Conservation (phyloP, 1,140 invertebrate species). For the Sycophaga agraensis region DNA sequence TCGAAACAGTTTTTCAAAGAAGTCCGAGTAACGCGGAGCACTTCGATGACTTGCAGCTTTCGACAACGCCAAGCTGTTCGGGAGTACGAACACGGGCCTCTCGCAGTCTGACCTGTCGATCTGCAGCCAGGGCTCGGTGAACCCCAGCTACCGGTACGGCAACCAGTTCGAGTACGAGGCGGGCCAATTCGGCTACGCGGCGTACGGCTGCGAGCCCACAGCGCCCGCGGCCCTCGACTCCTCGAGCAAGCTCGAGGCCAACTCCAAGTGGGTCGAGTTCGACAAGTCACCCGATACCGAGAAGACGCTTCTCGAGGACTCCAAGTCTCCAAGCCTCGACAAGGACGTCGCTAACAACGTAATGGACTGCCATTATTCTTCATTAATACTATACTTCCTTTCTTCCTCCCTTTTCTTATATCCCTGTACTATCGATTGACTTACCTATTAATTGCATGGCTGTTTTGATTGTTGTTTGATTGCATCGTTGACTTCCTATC, state of each 20-base stretch:
- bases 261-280: constrained; percentile 53
- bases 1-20: too few species aligned
- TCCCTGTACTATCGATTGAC: not conserved
- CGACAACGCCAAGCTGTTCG: constrained; percentile 49
- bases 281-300: constrained; percentile 54
- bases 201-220: constrained; percentile 44
- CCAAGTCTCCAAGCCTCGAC: constrained; percentile 45
- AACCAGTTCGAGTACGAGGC: constrained; percentile 76
- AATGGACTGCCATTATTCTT: constrained; percentile 28
- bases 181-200: constrained; percentile 68
- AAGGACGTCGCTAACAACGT: constrained; percentile 50
- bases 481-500: too few species aligned
- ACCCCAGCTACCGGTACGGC: constrained; percentile 73
- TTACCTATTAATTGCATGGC: too few species aligned
- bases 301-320: constrained; percentile 45
- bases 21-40: too few species aligned
- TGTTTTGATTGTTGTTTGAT: too few species aligned
- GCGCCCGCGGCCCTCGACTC: not conserved
- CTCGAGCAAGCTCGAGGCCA: not conserved
- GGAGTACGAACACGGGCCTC: constrained; percentile 68
- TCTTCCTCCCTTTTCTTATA: not conserved
- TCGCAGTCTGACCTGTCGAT: constrained; percentile 76
- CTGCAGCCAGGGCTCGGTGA: constrained; percentile 67
- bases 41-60: too few species aligned
- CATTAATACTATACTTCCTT: constrained; percentile 11